Percentiles rank a stretch among this genome's conserved stretches.
Conservation (phyloP, 2,797 vertebrate species). For the Brachymystax lenok region DNA sequence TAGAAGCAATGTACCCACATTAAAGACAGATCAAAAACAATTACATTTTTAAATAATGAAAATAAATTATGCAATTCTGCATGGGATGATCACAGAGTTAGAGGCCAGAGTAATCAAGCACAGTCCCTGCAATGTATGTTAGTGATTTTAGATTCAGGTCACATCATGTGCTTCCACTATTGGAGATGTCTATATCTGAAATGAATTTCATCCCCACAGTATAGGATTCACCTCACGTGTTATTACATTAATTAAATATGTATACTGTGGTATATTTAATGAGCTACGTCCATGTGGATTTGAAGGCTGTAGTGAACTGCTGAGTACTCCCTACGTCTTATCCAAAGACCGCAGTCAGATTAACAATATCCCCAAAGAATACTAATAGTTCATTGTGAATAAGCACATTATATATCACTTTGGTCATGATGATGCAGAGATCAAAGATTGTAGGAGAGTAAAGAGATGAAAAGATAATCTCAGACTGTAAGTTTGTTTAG, state of each 20-base stretch:
- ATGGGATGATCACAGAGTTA: neutral
- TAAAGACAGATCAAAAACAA: neutral
- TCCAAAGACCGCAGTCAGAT: neutral
- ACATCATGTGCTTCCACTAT: neutral
- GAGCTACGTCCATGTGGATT: neutral
- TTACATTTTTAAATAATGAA: neutral
- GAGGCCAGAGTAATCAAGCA: neutral
- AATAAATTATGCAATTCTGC: neutral
- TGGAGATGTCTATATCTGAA: neutral
- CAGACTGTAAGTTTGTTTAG: too few relatives aligned
- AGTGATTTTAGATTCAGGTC: neutral
- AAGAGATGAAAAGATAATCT: neutral
- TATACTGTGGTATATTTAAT: conserved; percentile 4
- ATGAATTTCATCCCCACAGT: neutral
- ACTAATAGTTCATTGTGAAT: neutral
- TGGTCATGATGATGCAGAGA: neutral
- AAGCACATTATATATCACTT: neutral
- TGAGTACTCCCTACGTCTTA: neutral
- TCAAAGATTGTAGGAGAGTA: neutral
- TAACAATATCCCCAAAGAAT: neutral
- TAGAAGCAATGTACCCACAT: neutral
- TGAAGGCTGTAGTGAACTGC: neutral
- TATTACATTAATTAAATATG: neutral
- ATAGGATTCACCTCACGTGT: neutral
- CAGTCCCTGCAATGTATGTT: neutral